A percentile compares a stretch with the other conserved stretches of the same genome.
Conservation (phyloP, 2,888 invertebrate species). For the Argyresthia goedartella region DNA sequence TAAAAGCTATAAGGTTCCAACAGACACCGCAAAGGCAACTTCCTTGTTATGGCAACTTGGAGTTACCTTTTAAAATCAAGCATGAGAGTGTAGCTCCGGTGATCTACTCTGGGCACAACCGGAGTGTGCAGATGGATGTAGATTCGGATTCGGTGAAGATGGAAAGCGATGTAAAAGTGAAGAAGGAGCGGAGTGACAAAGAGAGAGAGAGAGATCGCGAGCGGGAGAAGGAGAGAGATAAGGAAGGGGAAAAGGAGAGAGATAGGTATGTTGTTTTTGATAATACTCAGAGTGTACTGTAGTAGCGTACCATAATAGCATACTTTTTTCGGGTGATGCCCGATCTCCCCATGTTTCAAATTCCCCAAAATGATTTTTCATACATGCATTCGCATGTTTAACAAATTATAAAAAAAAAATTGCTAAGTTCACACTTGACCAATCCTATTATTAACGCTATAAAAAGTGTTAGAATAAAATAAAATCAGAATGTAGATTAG, state of each 20-base stretch:
- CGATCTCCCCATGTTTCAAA: too few species aligned
- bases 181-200: constrained; percentile 14
- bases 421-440: too few species aligned
- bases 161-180: constrained; percentile 13
- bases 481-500: too few species aligned
- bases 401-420: too few species aligned
- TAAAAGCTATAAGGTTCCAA: constrained; percentile 54
- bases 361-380: too few species aligned
- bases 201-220: constrained; percentile 32
- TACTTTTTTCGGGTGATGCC: too few species aligned
- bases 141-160: constrained; percentile 29
- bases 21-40: constrained; percentile 46
- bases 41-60: constrained; percentile 62
- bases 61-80: constrained; percentile 54
- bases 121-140: constrained; percentile 24
- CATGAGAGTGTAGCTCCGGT: constrained; percentile 39
- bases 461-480: too few species aligned
- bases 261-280: neutral
- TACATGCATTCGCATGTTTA: too few species aligned
- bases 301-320: too few species aligned
- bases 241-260: constrained; percentile 12
- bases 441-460: too few species aligned
- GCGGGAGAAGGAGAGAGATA: constrained; percentile 17
- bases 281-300: constrained; percentile 17
- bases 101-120: constrained; percentile 35